Evolutionary conservation across 2,888 invertebrate species (phyloP), one percentile per base, ranked within the genome.

Genomic region (Nomada hirtipes): DNA sequence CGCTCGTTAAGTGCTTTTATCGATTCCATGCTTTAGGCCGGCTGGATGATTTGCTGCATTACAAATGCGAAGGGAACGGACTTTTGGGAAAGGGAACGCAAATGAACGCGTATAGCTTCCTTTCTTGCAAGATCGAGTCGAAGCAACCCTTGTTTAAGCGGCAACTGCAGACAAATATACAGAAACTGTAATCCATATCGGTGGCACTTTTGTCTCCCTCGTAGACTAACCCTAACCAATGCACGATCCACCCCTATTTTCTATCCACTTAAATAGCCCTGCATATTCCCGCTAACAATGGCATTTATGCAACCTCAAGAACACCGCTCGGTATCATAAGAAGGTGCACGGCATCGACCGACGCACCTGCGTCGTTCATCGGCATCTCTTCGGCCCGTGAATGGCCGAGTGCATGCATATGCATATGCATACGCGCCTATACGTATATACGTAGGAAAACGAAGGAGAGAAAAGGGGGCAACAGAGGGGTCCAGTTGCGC

Each of bases 401-500:
- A 80, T 76, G 47, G 26, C 52, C 59, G 42, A 23, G 10, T 13
- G 64, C 15, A n/a, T 36, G 57, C 42, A 44, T 61, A 52, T 47
- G 36, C 47, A 42, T 60, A 9, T 7, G 50, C 23, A 29, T 70
- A 59, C 70, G 47, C 9, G 20, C 23, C 18, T 13, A 7, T 4
- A 7, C 59, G 9, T 15, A 9, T 3, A n/a, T 7, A 10, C 18
- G 4, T 9, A 57, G 57, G 57, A 44, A 60, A 69, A n/a, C 50
- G 67, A 64, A 26, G 55, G 80, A 20, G 44, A 29, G 63, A 18
- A 64, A 68, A n/a, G 74, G 11, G 55, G 59, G 44, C 29, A 64
- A n/a, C 44, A 59, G n/a, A 63, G 65, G 64, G 74, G 76, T 79
- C 71, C 76, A 85, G 79, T 80, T 63, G 72, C 74, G 52, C 57